A percentile compares a stretch with the other conserved stretches of the same genome.
Evolutionary conservation across 64 coral and sea anemone species (phyloP).

Genomic region (Acropora yongei): DNA sequence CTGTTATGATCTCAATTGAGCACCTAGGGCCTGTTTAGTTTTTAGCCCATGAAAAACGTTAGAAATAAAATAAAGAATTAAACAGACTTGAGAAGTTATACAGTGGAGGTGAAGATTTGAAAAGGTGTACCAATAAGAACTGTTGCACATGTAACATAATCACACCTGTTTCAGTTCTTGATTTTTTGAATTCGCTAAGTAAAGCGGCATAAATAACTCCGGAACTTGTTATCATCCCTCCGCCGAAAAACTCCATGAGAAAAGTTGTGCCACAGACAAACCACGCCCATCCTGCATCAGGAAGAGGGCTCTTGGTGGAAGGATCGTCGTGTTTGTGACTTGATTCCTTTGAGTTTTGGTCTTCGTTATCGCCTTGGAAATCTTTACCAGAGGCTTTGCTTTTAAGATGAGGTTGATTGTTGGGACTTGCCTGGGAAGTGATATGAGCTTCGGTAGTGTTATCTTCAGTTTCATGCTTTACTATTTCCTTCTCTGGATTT

Average conservation of each 20-base stretch:
- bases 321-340: neutral
- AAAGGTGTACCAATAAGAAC: neutral
- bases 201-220: constrained; percentile 59
- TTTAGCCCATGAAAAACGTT: no score
- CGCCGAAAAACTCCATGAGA: constrained; percentile 46
- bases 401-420: neutral
- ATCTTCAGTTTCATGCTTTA: neutral
- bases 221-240: constrained; percentile 48
- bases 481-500: no score
- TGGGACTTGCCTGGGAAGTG: neutral
- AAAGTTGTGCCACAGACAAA: constrained; percentile 21
- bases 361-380: no score
- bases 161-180: constrained; percentile 58
- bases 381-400: neutral
- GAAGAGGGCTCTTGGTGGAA: neutral
- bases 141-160: neutral
- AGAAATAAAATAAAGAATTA: no score
- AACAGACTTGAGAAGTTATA: no score
- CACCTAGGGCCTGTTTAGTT: no score
- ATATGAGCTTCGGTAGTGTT: neutral
- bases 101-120: no score
- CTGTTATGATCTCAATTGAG: no score
- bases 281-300: constrained; percentile 50
- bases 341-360: neutral
- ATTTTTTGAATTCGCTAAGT: constrained; percentile 43